Base-by-base conservation (phyloP, 2,888 invertebrate genomes). In the Agonopterix arenella region DNA sequence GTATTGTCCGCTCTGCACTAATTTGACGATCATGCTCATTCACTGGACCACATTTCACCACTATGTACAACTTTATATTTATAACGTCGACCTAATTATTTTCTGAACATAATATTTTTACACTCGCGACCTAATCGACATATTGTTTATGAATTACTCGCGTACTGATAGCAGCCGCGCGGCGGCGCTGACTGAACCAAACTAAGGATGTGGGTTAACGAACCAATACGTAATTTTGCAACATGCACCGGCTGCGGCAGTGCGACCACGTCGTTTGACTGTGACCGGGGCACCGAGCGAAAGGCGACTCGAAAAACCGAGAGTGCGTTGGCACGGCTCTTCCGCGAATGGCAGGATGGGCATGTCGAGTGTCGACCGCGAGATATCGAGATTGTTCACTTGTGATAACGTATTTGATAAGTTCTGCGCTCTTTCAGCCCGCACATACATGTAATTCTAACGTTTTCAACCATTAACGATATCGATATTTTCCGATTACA, bases 381-480 rank as follows among this genome's bases (percentile, higher is more conserved):
- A 81, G 84, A 85, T 84, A 83, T 72, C 69, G 69, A 84, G 84
- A 84, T 84, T 76, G 78, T 70, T 73, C 72, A 70, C 73, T 59
- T 61, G 73, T 80, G 88, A 89, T 86, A 86, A 82, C 78, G 66
- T 28, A 28, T 28, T 28, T 28, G 28, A 28, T 28, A 28, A 28
- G 28, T 28, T 28, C 7, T 28, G 28, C 5, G 28, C 28, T 28
- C 28, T 28, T 5, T 28, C 28, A 28, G 28, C 28, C 28, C 4
- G 28, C 28, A 28, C 28, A 28, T 28, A 28, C 28, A 28, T 28
- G 28, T 28, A 28, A 28, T 28, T 28, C 28, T 28, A 28, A 28
- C 28, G 28, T 28, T 28, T 28, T 5, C 28, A 28, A 28, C 28
- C 5, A 5, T 5, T 28, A 5, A 7, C 28, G 28, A 28, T 5